Conservation (phyloP, 2,797 vertebrate species). For the Poeciliopsis infans region DNA sequence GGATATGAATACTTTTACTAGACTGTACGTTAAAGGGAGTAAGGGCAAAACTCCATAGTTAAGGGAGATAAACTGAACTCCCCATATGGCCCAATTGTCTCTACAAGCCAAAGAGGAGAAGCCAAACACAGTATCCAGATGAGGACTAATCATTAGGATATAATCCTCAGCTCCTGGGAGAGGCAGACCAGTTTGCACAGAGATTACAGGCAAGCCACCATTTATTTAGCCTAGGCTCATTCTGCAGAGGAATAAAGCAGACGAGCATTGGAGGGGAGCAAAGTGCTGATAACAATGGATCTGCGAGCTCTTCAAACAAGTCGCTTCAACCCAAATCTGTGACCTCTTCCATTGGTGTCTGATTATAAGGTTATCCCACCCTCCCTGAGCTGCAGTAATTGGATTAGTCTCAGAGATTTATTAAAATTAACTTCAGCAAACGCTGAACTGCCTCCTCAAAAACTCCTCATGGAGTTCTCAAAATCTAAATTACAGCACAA, state of each 20-base stretch:
- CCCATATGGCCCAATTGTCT: conserved; percentile 69
- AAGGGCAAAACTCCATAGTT: conserved; percentile 73
- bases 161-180: conserved; percentile 82
- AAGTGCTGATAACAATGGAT: conserved; percentile 82
- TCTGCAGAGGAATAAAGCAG: conserved; percentile 80
- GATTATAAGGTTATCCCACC: conserved; percentile 86
- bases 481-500: conserved; percentile 70
- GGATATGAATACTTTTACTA: not conserved
- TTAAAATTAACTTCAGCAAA: conserved; percentile 84
- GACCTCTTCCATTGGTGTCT: conserved; percentile 81
- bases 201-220: conserved; percentile 80
- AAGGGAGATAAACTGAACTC: conserved; percentile 59
- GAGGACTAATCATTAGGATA: conserved; percentile 83
- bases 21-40: conserved; percentile 53
- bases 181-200: conserved; percentile 79
- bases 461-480: conserved; percentile 73
- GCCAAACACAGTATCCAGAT: conserved; percentile 82
- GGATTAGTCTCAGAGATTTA: conserved; percentile 89
- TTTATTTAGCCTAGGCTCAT: conserved; percentile 81
- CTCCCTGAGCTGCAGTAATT: conserved; percentile 83
- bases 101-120: conserved; percentile 75
- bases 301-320: conserved; percentile 82
- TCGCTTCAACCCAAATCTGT: conserved; percentile 78
- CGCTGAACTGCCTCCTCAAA: conserved; percentile 68
- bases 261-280: conserved; percentile 73